These are phyloP conservation scores for Idris sp. DNA, from an alignment of 1,140 invertebrate genomes.

Conservation along the genomic window DNA sequence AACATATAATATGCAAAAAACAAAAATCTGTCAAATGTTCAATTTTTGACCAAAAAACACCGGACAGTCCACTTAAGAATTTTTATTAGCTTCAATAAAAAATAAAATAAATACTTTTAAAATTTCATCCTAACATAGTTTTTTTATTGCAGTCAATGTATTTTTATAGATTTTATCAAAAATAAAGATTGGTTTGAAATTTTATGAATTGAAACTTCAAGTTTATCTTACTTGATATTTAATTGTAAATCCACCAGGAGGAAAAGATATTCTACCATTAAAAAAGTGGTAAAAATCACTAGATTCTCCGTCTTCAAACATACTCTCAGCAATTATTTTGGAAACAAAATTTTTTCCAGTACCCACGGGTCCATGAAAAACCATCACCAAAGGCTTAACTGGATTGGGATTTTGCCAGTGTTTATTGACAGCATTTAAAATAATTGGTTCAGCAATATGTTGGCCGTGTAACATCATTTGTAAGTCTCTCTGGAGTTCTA, in stretches of 20 bases:
- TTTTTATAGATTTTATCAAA: too few species aligned
- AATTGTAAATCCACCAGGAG: constrained; percentile 56
- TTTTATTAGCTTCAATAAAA: too few species aligned
- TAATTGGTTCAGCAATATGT: constrained; percentile 80
- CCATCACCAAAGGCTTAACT: constrained; percentile 84
- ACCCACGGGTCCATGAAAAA: constrained; percentile 89
- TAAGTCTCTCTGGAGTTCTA: too few species aligned
- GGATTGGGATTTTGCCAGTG: constrained; percentile 71
- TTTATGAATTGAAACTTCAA: too few species aligned
- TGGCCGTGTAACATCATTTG: constrained; percentile 83
- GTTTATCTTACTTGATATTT: constrained; percentile 9
- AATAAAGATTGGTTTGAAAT: too few species aligned
- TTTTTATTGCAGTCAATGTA: too few species aligned
- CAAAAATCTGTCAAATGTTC: too few species aligned
- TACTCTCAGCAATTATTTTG: constrained; percentile 86
- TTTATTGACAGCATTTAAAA: constrained; percentile 79
- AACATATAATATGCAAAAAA: too few species aligned
- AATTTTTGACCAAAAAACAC: too few species aligned
- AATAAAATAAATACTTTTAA: too few species aligned
- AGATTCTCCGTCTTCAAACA: constrained; percentile 85
- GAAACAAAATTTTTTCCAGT: constrained; percentile 93
- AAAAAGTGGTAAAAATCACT: constrained; percentile 91
- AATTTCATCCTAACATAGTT: too few species aligned
- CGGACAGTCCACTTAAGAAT: too few species aligned
- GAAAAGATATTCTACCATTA: constrained; percentile 89